These are phyloP conservation scores for Chrysopilus asiliformis DNA, from an alignment of 2,888 invertebrate genomes.

Conservation along the genomic window DNA sequence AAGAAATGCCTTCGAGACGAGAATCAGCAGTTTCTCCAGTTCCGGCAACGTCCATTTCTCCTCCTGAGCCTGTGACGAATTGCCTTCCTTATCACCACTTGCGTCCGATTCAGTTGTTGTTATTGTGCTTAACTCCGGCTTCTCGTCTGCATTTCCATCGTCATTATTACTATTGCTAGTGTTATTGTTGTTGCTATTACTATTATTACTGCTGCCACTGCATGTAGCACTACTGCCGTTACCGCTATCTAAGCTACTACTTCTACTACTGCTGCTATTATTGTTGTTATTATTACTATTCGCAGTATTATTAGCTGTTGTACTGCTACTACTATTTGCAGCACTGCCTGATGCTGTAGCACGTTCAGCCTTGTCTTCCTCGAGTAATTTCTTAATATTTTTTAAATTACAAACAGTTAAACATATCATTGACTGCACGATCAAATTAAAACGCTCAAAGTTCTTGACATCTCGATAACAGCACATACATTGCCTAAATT, in stretches of 20 bases:
- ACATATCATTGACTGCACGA: slow-evolving; percentile 77
- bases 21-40: slow-evolving; percentile 74
- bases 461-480: slow-evolving; percentile 86
- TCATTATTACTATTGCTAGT: background rate
- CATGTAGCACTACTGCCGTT: too few species aligned
- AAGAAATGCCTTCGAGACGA: slow-evolving; percentile 78
- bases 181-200: slow-evolving; percentile 15
- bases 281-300: slow-evolving; percentile 3
- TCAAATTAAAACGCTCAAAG: slow-evolving; percentile 77
- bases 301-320: too few species aligned
- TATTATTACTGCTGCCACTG: slow-evolving; percentile 4
- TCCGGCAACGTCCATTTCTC: slow-evolving; percentile 64
- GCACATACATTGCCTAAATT: slow-evolving; percentile 84
- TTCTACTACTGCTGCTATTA: slow-evolving; percentile 8
- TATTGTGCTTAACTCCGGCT: slow-evolving; percentile 2
- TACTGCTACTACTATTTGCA: slow-evolving; percentile 9
- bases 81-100: slow-evolving; percentile 33
- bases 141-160: background rate
- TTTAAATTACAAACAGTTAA: slow-evolving; percentile 73
- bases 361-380: slow-evolving; percentile 31
- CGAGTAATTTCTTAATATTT: slow-evolving; percentile 48
- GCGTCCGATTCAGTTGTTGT: slow-evolving; percentile 16
- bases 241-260: too few species aligned
- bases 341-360: slow-evolving; percentile 14
- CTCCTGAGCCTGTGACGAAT: too few species aligned